Base-by-base conservation (phyloP, 1,140 invertebrate species). In the Branchinecta lindahli region DNA sequence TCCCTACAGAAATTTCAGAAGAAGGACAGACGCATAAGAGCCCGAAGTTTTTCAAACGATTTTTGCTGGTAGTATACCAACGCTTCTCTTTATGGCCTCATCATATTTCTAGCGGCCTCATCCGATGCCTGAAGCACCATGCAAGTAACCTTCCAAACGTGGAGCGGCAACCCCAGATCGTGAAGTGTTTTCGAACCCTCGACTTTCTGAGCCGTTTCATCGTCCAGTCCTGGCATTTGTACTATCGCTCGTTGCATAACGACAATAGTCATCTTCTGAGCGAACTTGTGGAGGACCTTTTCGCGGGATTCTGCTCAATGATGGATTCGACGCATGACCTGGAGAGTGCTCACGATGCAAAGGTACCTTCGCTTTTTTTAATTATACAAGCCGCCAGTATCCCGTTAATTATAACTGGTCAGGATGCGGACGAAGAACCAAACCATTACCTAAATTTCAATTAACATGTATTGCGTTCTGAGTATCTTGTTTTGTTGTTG, bases 181-280 rank as follows among this genome's bases (percentile, higher is more conserved):
- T 91, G 74, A 92, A 91, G 74, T 94, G 92, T 76, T 92, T 94
- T 72, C 85, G 88, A 68, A 92, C 92, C 0, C 81, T 96, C 8
- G 93, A 96, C 77, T 96, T 94, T 72, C 92, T 98, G 74, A 94
- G 97, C 79, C 93, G 96, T 74, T 87, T 98, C 73, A 91, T 97
- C 8, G 93, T 98, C 12, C 90, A 94, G 73, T 96, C 94, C 45
- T 82, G 94, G 44, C 77, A 90, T 18, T 78, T 97, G 4, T 97
- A 96, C 83, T 86, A 91, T 0, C 83, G 89, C 18, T 91, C 92
- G 0, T 94, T 89, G 0, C 89, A 90, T 6, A 89, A 89, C 0
- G 87, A 91, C 76, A 90, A 89, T 74, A 90, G 93, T 76, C 91
- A 94, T 75, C 89, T 85, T 71, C 94, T 95, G 76, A 81, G 85